A percentile compares a stretch with the other conserved stretches of the same genome.
These are phyloP conservation scores for Vicugna pacos DNA, from an alignment of 2,113 vertebrate genomes.

Conservation along the genomic window DNA sequence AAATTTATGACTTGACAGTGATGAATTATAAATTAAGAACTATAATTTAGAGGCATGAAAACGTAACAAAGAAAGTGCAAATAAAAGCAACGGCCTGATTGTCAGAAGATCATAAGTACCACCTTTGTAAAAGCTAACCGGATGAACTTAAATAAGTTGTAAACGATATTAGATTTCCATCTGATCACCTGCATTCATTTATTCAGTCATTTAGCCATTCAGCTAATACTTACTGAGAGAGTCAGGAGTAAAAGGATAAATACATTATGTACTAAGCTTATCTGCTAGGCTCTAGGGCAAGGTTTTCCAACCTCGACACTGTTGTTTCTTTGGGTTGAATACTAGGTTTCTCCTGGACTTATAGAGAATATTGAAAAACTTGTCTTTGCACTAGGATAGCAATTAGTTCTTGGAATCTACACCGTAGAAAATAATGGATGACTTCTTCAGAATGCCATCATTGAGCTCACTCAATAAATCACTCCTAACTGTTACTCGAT, in stretches of 20 bases:
- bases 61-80: background rate
- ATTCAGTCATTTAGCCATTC: constrained; percentile 7
- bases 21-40: background rate
- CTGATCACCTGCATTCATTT: background rate
- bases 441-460: background rate
- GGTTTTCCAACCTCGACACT: background rate
- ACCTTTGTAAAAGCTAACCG: background rate
- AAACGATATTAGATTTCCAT: background rate
- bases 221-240: background rate
- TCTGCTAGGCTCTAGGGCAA: background rate
- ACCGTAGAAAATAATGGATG: background rate
- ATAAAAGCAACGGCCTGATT: background rate
- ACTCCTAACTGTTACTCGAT: background rate
- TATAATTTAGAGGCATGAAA: background rate
- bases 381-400: background rate
- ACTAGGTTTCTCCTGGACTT: background rate
- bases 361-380: background rate
- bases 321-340: background rate
- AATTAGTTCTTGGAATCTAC: background rate
- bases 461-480: background rate
- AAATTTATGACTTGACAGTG: background rate
- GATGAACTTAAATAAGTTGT: background rate
- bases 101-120: background rate
- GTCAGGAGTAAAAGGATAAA: background rate
- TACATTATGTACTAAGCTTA: background rate